Evolutionary conservation across 2,113 vertebrate species (phyloP).

Genomic region (Synodontis membranacea): DNA sequence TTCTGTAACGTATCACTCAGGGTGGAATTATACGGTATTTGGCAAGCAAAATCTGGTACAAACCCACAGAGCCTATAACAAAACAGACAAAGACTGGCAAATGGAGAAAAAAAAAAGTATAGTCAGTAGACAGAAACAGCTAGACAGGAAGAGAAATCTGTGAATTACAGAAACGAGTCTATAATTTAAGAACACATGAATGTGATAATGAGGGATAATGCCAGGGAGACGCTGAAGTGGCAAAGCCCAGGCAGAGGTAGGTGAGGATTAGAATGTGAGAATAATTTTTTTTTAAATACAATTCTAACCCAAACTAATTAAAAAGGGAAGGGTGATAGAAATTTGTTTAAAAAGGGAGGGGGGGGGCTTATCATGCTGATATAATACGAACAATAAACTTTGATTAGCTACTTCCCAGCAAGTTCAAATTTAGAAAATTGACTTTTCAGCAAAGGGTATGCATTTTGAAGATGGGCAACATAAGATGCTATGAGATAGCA

Average conservation of each 20-base stretch:
- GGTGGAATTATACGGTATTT: neutral
- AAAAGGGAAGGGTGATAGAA: neutral
- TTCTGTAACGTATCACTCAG: neutral
- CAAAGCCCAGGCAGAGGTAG: neutral
- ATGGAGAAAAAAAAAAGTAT: neutral
- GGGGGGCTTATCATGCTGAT: neutral
- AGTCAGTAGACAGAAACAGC: neutral
- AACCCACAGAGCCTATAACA: neutral
- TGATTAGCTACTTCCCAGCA: slow-evolving; percentile 19
- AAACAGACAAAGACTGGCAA: neutral
- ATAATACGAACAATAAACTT: neutral
- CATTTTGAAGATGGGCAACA: slow-evolving; percentile 4
- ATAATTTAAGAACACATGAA: slow-evolving; percentile 1
- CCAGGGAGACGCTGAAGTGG: neutral
- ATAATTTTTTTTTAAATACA: neutral
- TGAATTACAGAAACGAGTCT: neutral
- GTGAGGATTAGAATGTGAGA: neutral
- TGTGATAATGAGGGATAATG: neutral
- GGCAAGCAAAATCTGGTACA: neutral
- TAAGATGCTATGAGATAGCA: slow-evolving; percentile 31
- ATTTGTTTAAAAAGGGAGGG: neutral
- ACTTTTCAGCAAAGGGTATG: slow-evolving; percentile 28
- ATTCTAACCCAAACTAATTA: neutral
- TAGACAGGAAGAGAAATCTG: neutral
- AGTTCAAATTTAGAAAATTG: slow-evolving; percentile 27